Base-by-base conservation (phyloP, 2,113 vertebrate genomes). In the Aythya baeri region DNA sequence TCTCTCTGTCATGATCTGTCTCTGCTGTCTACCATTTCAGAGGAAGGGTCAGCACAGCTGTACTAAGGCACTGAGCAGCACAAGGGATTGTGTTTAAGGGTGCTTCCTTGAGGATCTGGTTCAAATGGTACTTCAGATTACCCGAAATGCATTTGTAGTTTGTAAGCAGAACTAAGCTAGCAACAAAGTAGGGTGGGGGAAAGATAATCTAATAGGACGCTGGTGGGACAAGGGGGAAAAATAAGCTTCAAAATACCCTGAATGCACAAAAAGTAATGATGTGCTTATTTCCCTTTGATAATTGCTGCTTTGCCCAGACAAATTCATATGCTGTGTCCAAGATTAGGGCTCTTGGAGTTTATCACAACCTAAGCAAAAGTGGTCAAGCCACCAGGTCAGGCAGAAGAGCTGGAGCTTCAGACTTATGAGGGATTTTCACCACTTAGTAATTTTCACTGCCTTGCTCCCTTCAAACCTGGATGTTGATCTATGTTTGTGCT, bases 31-130 rank as follows among this genome's bases (percentile, higher is more conserved):
- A 36, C 80, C 55, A 16, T 63, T 91, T 79, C 83, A 46, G 49
- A 88, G 43, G 58, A 94, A 96, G 96, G 96, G 97, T 96, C 95
- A 95, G 83, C 86, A n/a, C 23, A 49, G 89, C 0, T 1, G 54
- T 62, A 58, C 75, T 59, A 36, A 55, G 27, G 70, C 21, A 7
- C 66, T 11, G 81, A 96, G 88, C 67, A 16, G 89, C 54, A 84
- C 0, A 0, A 72, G 44, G 75, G 67, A 71, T 36, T 91, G 22
- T 18, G 85, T 83, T 93, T 67, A 92, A 88, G 94, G 67, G 43
- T 11, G 4, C 14, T 52, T 71, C 46, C 65, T 62, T 29, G 22
- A 80, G 83, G 55, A 55, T 23, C 15, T 17, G 46, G 32, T 92
- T 96, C 75, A 87, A 91, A 89, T 4, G 27, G 17, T 34, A 74